Conservation (phyloP, 2,888 invertebrate genomes). For the Vannuccia rotundouncinata region DNA sequence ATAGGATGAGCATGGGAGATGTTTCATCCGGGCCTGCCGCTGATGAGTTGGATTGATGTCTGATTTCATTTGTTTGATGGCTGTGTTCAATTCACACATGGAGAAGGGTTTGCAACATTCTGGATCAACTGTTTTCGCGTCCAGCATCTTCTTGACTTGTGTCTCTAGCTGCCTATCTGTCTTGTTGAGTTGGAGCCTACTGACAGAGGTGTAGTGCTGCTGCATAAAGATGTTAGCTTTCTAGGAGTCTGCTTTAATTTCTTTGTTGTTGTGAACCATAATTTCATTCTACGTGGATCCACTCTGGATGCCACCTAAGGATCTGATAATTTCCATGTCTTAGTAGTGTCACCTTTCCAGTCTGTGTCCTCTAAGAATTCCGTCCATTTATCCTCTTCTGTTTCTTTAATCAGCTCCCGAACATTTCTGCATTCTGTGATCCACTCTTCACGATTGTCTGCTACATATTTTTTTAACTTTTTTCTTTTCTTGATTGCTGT, state of each 20-base stretch:
- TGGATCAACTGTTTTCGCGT: background rate
- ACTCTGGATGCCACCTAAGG: background rate
- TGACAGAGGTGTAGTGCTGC: background rate
- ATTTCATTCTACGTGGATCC: background rate
- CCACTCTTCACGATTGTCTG: background rate
- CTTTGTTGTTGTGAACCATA: constrained; percentile 5
- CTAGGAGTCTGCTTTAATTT: background rate
- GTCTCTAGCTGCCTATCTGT: background rate
- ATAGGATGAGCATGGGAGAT: constrained; percentile 10
- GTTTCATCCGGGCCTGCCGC: background rate
- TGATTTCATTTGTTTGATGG: background rate
- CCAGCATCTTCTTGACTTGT: background rate
- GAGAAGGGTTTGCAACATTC: background rate
- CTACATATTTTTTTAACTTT: background rate
- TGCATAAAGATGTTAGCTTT: constrained; percentile 3
- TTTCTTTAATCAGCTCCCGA: background rate
- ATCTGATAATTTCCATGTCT: background rate
- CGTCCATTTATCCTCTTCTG: background rate
- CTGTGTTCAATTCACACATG: background rate
- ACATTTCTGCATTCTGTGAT: background rate
- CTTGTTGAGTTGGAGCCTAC: background rate
- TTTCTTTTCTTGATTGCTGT: background rate
- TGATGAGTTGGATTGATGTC: too few species aligned
- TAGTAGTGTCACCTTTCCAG: background rate
- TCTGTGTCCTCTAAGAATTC: background rate